Evolutionary conservation across 2,888 invertebrate genomes (phyloP), one percentile per base, ranked within the genome.

Genomic region (Drosophila neoperkinsi): DNA sequence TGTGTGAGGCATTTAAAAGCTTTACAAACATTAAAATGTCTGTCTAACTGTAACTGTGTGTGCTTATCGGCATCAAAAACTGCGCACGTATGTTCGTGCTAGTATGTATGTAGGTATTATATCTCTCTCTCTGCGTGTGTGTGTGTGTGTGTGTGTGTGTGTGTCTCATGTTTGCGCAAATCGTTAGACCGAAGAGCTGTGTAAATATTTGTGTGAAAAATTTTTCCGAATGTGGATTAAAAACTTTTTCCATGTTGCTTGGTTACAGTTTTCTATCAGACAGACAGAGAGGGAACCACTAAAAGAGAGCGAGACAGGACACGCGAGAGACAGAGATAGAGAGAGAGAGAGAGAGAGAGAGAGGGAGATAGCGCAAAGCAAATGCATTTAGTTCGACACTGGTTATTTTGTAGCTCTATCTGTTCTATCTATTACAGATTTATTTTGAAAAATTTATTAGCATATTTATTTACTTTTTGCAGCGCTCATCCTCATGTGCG

Each of bases 121-220:
- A n/a, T 41, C 1, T 74, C 31, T 9, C 30, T 30, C 6, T 38
- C 6, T 59, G 38, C 60, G 49, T 55, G 13, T 59, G 25, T 69
- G n/a, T 66, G 41, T 70, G 51, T 63, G 59, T 64, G 59, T 64
- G 43, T 74, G 55, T 74, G 67, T 82, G 78, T 80, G 61, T 74
- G 64, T 81, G 71, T 80, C 75, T 81, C 77, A 67, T 88, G 90
- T 88, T 88, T 88, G 90, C 84, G 74, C 75, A 90, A 90, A 87
- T 90, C 83, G 90, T 88, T 88, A 88, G 88, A 87, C 89, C 89
- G 85, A 86, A 86, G 89, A 87, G 90, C 89, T 89, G 89, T 89
- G 89, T 84, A 90, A 88, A 88, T 88, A 88, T 88, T 88, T 90
- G 89, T 87, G 83, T 84, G 88, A 90, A 90, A 81, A 88, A 89